Evolutionary conservation across 1,140 invertebrate genomes (phyloP), one percentile per base, ranked within the genome.

Genomic region (Scaptomyza graminum): DNA sequence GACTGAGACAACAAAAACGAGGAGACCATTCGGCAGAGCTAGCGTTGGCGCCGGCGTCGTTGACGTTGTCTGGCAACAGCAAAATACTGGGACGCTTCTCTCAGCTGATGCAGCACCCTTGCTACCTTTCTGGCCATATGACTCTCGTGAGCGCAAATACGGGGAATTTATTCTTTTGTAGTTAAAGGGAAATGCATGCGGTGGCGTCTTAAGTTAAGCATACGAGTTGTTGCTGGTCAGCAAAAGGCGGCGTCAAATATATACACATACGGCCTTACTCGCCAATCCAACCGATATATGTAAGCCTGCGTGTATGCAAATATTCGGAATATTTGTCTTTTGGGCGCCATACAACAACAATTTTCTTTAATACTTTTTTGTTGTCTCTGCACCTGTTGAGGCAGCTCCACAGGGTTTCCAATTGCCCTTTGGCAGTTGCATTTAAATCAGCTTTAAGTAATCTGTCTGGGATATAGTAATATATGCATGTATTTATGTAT

Each of bases 1-100:
- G 13, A 34, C 46, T 5, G 47, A 25, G 57, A 12, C 22, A 11
- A 25, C 49, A 43, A 61, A 5, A 4, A 13, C 39, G 49, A 28
- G 12, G 34, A 56, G 39, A 7, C 31, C 64, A 57, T 65, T 65
- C 63, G 63, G 63, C 50, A 56, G 62, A 51, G 63, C 66, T 72
- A 52, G 62, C 66, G 80, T 67, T 66, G 72, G 71, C 79, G 79
- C 59, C 80, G 79, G 63, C 66, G 50, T 50, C 28, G 57, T 62
- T 39, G 16, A 47, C 31, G 39, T 74, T 84, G 72, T 72, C 67
- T 84, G 76, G 75, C 37, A 76, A 64, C 60, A 78, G 47, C 50
- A 52, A 81, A 85, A 87, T 87, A 87, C 51, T 71, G 83, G 83
- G 75, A 41, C 51, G 44, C 69, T 72, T 67, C 78, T 87, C 78